Conservation (phyloP, 1,140 invertebrate genomes). For the Dreissena polymorpha region DNA sequence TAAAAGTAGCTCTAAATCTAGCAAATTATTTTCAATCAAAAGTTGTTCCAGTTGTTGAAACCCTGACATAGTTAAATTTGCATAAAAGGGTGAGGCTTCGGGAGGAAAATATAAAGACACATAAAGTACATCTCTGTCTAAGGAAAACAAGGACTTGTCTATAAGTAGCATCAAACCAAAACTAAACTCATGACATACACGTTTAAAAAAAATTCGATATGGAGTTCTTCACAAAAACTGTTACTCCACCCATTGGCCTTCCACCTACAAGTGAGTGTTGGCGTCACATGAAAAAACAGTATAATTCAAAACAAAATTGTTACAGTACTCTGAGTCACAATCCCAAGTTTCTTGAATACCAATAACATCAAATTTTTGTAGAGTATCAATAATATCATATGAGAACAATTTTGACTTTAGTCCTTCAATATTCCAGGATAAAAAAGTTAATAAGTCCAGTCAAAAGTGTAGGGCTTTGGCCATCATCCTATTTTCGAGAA, state of each 20-base stretch:
- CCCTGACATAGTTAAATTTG: neutral
- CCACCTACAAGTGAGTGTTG: constrained; percentile 3
- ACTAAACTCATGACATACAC: constrained; percentile 19
- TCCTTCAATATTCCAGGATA: constrained; percentile 34
- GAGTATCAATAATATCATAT: neutral
- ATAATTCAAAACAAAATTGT: constrained; percentile 5
- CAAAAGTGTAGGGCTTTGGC: constrained; percentile 6
- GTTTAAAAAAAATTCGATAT: neutral
- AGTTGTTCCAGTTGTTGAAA: constrained; percentile 1
- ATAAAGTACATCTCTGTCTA: constrained; percentile 21
- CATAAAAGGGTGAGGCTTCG: constrained; percentile 23
- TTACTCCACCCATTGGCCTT: constrained; percentile 27
- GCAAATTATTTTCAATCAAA: neutral
- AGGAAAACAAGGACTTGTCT: constrained; percentile 15
- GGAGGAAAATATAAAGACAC: constrained; percentile 22
- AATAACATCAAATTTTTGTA: constrained; percentile 16
- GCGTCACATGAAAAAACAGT: constrained; percentile 10
- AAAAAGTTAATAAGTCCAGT: neutral
- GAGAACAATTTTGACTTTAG: constrained; percentile 1
- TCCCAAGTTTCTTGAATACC: constrained; percentile 19
- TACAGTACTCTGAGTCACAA: neutral
- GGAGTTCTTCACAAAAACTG: neutral
- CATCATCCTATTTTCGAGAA: constrained; percentile 11
- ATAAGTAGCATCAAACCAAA: constrained; percentile 26
- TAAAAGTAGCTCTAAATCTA: neutral